These are phyloP conservation scores for Hetaerina titia DNA, from an alignment of 2,888 invertebrate genomes.

Conservation along the genomic window DNA sequence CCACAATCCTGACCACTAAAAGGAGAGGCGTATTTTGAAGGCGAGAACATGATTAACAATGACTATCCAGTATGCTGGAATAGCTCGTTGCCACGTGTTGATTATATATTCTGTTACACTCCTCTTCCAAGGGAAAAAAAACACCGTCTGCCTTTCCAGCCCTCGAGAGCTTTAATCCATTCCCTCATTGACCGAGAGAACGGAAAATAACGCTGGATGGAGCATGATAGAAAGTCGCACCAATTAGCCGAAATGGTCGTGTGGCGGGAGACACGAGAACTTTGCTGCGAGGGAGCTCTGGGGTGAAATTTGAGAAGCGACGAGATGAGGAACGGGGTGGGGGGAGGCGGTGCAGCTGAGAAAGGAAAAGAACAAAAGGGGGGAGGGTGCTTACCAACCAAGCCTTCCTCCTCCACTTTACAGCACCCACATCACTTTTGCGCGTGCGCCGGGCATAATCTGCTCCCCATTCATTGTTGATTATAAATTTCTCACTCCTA, in stretches of 20 bases:
- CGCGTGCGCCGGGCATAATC: not conserved
- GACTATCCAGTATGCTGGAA: not conserved
- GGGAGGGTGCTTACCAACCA: not conserved
- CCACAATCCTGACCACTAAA: not conserved
- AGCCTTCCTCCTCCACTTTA: not conserved
- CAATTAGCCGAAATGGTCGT: not conserved
- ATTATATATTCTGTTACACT: not conserved
- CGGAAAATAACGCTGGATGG: not conserved
- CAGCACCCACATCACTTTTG: not conserved
- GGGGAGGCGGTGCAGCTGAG: not conserved
- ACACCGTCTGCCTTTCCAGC: not conserved
- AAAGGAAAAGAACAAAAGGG: not conserved
- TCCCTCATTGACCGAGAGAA: not conserved
- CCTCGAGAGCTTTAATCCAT: not conserved
- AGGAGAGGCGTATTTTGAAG: not conserved
- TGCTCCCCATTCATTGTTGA: not conserved
- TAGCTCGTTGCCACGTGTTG: not conserved
- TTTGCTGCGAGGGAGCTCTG: not conserved
- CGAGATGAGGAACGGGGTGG: not conserved
- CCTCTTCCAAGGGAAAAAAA: not conserved
- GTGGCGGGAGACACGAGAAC: not conserved
- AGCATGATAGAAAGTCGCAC: slow-evolving; percentile 15
- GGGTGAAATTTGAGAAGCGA: not conserved
- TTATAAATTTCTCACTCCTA: not conserved
- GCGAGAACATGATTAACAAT: not conserved